Base-by-base conservation (phyloP, 2,888 invertebrate genomes). In the Piscicola geometra region DNA sequence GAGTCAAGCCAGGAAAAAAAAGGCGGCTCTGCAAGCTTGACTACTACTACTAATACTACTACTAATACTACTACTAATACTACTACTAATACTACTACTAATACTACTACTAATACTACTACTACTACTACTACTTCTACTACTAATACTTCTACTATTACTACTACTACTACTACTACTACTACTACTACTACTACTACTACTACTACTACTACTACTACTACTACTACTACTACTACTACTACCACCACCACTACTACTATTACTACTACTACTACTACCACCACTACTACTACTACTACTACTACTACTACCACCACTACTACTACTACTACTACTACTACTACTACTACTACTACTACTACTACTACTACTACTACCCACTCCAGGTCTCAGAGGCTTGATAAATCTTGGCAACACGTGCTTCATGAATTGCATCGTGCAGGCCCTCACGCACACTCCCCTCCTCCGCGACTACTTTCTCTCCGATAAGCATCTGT, bases 351-450 rank as follows among this genome's bases (percentile, higher is more conserved):
- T 52, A 52, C 52, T 52, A 52, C 52, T 21, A 52, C 52, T 21
- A 52, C 52, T 21, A 52, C 52, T 52, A 52, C 52, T 52, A 52
- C 21, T 52, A 52, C 52, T 52, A 52, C 52, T 52, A 52, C 50
- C 9, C 30, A 60, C 84, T 83, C 60, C 83, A 89, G 90, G 98
- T 56, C 88, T 99, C 77, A 89, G 98, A 75, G 98, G 98, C 0
- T 87, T 99, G 76, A 91, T 96, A 82, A 99, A 99, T 87, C 88
- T 99, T 79, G 98, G 98, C 50, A 92, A 94, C 81, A 98, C 98
- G 1, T 99, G 98, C 87, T 99, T 96, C 85, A 95, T 99, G 94
- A 98, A 96, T 86, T 95, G 95, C 84, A 95, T 98, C 82, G 91
- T 98, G 15, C 94, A 94, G 88, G 93, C 94, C 0, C 86, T 99